A percentile compares a stretch with the other conserved stretches of the same genome.
phyloP scores from a whole-genome alignment of 1,140 invertebrate genomes.

The Sarcophaga peregrina region DNA sequence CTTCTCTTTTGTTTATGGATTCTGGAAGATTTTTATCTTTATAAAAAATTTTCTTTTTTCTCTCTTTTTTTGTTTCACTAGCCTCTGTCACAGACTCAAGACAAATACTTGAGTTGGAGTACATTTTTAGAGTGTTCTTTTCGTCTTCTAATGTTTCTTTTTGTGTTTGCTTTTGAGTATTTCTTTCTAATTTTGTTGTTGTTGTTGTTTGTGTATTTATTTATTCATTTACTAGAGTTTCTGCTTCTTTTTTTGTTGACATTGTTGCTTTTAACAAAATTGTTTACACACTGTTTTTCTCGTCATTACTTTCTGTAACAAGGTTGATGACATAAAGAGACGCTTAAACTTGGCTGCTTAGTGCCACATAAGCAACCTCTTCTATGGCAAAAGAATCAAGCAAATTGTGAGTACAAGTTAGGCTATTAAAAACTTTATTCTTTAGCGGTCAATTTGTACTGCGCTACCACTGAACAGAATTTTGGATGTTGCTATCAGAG shows the following conservation, averaged over 20 bases:
- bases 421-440: too few species aligned
- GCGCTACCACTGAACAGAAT: too few species aligned
- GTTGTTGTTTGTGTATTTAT: background rate
- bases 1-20: background rate
- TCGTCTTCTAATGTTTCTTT: background rate
- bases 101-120: background rate
- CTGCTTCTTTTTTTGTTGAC: background rate
- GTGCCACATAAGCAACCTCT: too few species aligned
- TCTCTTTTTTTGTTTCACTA: background rate
- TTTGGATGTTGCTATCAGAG: too few species aligned
- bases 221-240: too few species aligned
- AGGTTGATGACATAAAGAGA: too few species aligned
- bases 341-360: too few species aligned
- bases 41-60: background rate
- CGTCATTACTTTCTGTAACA: too few species aligned
- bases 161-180: background rate
- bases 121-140: background rate
- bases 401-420: too few species aligned
- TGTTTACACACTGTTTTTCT: background rate
- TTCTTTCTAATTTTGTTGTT: background rate
- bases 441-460: too few species aligned
- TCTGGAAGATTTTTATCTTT: background rate
- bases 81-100: background rate
- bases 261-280: constrained; percentile 19
- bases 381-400: too few species aligned